These are phyloP conservation scores for Zootoca vivipara DNA, from an alignment of 2,113 vertebrate species.

Conservation along the genomic window DNA sequence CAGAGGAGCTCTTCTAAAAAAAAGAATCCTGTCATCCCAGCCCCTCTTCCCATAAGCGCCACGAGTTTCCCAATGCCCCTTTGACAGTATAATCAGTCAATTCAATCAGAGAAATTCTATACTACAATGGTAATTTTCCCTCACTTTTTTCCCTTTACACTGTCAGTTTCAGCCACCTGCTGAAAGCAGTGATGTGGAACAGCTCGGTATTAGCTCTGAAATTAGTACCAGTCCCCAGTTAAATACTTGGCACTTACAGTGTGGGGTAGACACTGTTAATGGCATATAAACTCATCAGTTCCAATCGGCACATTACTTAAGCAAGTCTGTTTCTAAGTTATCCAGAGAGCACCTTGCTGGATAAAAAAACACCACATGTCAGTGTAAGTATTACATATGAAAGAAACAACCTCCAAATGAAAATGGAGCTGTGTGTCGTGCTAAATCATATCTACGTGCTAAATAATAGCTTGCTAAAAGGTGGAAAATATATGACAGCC, in stretches of 20 bases:
- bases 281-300: constrained; percentile 83
- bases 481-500: neutral
- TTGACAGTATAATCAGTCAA: constrained; percentile 86
- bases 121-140: constrained; percentile 86
- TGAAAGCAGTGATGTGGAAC: constrained; percentile 89
- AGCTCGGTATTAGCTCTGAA: constrained; percentile 95
- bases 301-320: constrained; percentile 78
- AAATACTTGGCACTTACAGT: constrained; percentile 87
- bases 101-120: constrained; percentile 88
- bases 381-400: constrained; percentile 45
- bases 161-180: constrained; percentile 87
- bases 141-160: constrained; percentile 76
- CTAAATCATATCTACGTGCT: neutral
- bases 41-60: constrained; percentile 64
- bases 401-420: constrained; percentile 33
- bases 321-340: constrained; percentile 67
- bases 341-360: constrained; percentile 65
- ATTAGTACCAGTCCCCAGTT: constrained; percentile 94
- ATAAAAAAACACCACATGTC: constrained; percentile 29
- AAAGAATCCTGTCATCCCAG: constrained; percentile 68
- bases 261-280: constrained; percentile 82
- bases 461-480: neutral
- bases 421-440: neutral
- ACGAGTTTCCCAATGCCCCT: constrained; percentile 72
- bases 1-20: constrained; percentile 58